A percentile compares a stretch with the other conserved stretches of the same genome.
phyloP scores from a whole-genome alignment of 1,140 invertebrate genomes.

The Lutraria rhynchaena region DNA sequence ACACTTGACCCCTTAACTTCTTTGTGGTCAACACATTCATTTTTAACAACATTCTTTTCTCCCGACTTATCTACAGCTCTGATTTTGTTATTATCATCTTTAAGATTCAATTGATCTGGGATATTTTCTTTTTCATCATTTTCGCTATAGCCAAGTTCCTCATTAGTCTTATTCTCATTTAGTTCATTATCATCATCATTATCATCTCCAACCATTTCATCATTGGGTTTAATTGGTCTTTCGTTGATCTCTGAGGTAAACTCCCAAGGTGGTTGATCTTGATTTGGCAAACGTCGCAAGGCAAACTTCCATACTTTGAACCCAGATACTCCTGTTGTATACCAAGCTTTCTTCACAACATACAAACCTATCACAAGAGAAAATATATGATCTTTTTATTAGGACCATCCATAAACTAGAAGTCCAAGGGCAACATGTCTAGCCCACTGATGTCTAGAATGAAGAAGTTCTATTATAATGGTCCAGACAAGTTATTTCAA shows the following conservation, averaged over 20 bases:
- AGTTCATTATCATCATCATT: not conserved
- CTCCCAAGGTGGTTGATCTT: slow-evolving; percentile 78
- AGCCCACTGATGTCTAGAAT: too few relatives aligned
- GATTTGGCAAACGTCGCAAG: slow-evolving; percentile 73
- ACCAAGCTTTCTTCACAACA: slow-evolving; percentile 80
- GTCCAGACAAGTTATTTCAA: too few relatives aligned
- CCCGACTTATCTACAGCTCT: not conserved
- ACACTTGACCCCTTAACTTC: not conserved
- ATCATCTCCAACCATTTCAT: not conserved
- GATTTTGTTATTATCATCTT: not conserved
- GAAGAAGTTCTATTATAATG: too few relatives aligned
- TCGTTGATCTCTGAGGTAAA: slow-evolving; percentile 58
- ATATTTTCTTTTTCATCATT: not conserved
- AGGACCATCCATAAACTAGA: too few relatives aligned
- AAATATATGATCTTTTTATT: too few relatives aligned
- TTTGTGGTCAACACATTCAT: not conserved
- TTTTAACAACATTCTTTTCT: not conserved
- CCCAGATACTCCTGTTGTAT: slow-evolving; percentile 76
- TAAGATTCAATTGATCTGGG: not conserved
- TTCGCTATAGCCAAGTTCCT: not conserved
- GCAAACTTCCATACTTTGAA: slow-evolving; percentile 82
- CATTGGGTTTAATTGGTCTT: not conserved
- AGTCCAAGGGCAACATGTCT: too few relatives aligned
- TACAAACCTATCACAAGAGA: slow-evolving; percentile 78
- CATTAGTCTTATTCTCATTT: not conserved